A percentile compares a stretch with the other conserved stretches of the same genome.
phyloP scores from a whole-genome alignment of 2,113 vertebrate genomes.

The Syngnathus scovelli region DNA sequence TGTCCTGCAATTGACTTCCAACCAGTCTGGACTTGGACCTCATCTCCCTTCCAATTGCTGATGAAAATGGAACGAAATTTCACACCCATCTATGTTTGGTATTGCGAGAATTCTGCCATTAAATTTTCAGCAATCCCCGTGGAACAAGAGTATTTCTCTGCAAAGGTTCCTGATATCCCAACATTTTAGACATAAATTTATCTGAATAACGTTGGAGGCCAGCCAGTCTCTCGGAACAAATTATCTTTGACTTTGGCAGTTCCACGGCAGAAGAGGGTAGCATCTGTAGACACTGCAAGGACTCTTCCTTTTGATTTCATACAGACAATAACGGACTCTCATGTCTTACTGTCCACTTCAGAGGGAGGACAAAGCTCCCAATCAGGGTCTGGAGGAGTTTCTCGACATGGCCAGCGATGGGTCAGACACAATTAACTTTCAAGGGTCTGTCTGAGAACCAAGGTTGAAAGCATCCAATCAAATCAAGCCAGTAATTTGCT shows the following conservation, averaged over 20 bases:
- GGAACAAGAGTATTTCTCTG: not conserved
- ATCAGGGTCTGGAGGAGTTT: constrained; percentile 36
- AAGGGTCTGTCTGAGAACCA: constrained; percentile 38
- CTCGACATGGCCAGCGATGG: constrained; percentile 31
- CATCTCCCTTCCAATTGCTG: not conserved
- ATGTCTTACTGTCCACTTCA: constrained; percentile 44
- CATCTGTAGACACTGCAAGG: not conserved
- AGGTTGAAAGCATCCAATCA: constrained; percentile 60
- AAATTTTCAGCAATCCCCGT: not conserved
- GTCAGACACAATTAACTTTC: constrained; percentile 56
- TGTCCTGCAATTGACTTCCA: not conserved
- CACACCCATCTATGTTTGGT: not conserved
- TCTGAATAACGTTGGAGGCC: not conserved
- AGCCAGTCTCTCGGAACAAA: not conserved
- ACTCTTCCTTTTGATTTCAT: constrained; percentile 29
- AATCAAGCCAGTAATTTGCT: constrained; percentile 38
- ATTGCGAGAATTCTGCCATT: not conserved
- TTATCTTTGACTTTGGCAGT: not conserved
- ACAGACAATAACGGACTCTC: constrained; percentile 25
- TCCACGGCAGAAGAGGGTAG: not conserved
- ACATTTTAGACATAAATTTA: not conserved
- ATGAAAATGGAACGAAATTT: not conserved
- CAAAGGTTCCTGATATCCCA: not conserved
- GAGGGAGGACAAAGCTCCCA: constrained; percentile 41
- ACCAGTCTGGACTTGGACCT: not conserved